Evolutionary conservation across 2,888 invertebrate species (phyloP), one percentile per base, ranked within the genome.

Genomic region (Caprella mutica): DNA sequence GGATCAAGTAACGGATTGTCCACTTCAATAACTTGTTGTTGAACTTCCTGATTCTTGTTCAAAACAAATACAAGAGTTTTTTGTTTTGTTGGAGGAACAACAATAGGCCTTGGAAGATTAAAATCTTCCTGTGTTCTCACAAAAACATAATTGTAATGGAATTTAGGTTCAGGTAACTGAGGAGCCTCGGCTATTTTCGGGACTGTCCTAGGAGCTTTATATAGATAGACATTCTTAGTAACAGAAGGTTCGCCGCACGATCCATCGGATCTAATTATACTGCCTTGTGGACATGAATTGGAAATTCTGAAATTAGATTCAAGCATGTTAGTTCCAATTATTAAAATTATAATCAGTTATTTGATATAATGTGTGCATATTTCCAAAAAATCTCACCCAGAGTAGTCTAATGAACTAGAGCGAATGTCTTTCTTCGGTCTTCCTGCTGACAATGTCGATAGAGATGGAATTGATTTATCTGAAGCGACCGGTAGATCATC

Each of bases 1-100:
- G 52, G 52, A 6, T 38, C 52, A 9, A n/a, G 9, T 12, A 39
- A 39, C n/a, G n/a, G n/a, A 3, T 5, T 23, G 21, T 21, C 38
- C 9, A 52, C 29, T 27, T 52, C 23, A 24, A 52, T 52, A n/a
- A 52, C 4, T 23, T 38, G 52, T 17, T 38, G 52, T 8, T 40
- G 19, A 6, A 27, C 2, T 6, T 38, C 8, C 3, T 29, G 39
- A 21, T 26, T n/a, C 27, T 46, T 58, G 50, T 40, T 58, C 21
- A 61, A 52, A 17, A 61, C 29, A 51, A 58, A 61, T 19, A 61
- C 55, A 30, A 58, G 29, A 33, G 50, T 58, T 26, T 61, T 55
- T 35, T 61, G 58, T 27, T 55, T 43, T 3, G 58, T 30, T 12
- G 61, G 58, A 17, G 61, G 61, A 24, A 61, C 48, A 26, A 61